Evolutionary conservation across 2,797 vertebrate species (phyloP).

Genomic region (Anguilla obscura): DNA sequence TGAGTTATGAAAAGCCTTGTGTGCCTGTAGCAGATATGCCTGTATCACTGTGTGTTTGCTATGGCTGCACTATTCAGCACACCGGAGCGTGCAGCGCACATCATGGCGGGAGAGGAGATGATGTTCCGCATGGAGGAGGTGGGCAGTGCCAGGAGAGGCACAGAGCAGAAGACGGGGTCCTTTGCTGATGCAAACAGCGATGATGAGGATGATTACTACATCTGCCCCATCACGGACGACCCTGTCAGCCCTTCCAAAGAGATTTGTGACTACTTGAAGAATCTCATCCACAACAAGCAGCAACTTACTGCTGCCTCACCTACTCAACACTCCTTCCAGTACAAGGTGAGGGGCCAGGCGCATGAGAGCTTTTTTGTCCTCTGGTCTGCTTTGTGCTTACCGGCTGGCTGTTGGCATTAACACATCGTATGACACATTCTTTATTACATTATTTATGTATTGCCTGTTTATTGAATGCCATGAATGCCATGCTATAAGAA

Average conservation of each 20-base stretch:
- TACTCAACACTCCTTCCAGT: slow-evolving; percentile 71
- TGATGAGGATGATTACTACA: slow-evolving; percentile 80
- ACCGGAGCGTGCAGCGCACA: slow-evolving; percentile 72
- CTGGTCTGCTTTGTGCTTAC: not conserved
- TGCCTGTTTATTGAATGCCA: not conserved
- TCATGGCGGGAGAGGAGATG: slow-evolving; percentile 91
- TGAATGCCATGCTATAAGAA: not conserved
- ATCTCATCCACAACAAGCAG: slow-evolving; percentile 60
- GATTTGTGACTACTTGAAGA: slow-evolving; percentile 72
- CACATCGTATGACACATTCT: not conserved
- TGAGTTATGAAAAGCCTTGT: no score
- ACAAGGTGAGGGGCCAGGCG: slow-evolving; percentile 74
- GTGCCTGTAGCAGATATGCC: not conserved
- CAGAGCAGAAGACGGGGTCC: slow-evolving; percentile 47
- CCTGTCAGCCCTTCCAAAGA: slow-evolving; percentile 68
- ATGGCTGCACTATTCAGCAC: slow-evolving; percentile 82
- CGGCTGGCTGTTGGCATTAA: not conserved
- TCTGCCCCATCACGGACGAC: slow-evolving; percentile 88
- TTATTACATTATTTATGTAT: not conserved
- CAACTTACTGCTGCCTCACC: slow-evolving; percentile 79
- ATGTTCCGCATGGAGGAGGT: slow-evolving; percentile 94
- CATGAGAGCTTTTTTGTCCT: not conserved
- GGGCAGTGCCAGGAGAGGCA: slow-evolving; percentile 62
- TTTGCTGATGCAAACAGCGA: slow-evolving; percentile 74
- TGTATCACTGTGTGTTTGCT: slow-evolving; percentile 43